Conservation (phyloP, 2,797 vertebrate genomes). For the Mionectes olivaceus region DNA sequence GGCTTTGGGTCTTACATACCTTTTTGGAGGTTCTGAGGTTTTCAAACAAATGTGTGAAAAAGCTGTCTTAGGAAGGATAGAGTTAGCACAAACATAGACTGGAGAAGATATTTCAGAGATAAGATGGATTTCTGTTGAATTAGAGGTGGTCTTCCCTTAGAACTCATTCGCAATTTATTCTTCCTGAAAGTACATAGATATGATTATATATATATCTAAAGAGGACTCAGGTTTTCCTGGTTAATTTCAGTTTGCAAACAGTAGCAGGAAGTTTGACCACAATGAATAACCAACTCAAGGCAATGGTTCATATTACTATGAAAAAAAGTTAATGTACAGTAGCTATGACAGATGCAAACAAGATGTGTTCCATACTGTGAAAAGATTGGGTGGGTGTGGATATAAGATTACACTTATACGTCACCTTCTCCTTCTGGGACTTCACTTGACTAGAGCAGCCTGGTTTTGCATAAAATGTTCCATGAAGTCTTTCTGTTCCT, state of each 20-base stretch:
- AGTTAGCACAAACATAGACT: not conserved
- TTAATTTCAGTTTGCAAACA: slow-evolving; percentile 20
- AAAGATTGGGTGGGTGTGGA: not conserved
- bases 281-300: not conserved
- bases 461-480: not conserved
- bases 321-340: not conserved
- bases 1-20: not conserved
- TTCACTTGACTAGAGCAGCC: not conserved
- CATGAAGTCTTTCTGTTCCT: not conserved
- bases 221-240: not conserved
- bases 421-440: not conserved
- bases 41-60: not conserved
- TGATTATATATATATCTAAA: not conserved
- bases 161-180: not conserved
- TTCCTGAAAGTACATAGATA: not conserved
- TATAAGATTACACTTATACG: not conserved
- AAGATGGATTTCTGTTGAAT: not conserved
- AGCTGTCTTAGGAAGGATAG: not conserved
- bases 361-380: not conserved
- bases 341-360: not conserved
- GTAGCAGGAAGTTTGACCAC: not conserved
- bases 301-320: not conserved
- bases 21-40: not conserved
- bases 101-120: not conserved
- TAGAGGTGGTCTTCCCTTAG: not conserved